phyloP scores from a whole-genome alignment of 53 echinoderm and acorn worm genomes.

The Mesocentrotus franciscanus region DNA sequence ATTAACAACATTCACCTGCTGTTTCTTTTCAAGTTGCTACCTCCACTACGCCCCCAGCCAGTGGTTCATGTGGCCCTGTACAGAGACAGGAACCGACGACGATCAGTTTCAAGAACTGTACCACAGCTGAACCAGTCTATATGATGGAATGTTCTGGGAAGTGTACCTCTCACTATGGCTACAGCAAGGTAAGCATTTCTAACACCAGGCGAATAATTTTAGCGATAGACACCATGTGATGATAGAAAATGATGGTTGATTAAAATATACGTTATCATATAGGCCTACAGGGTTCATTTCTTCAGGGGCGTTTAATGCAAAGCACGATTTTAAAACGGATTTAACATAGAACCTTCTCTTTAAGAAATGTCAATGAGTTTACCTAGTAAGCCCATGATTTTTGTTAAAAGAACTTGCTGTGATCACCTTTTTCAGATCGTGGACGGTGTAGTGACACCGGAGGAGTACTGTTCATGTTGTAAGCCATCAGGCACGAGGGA shows the following conservation, averaged over 20 bases:
- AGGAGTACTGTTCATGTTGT: constrained; percentile 41
- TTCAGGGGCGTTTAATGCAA: too few relatives aligned
- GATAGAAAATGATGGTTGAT: neutral
- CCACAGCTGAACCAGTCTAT: constrained; percentile 12
- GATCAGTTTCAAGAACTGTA: constrained; percentile 22
- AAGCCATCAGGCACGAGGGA: neutral
- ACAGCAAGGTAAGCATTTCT: neutral
- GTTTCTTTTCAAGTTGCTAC: neutral
- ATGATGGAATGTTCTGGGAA: constrained; percentile 42
- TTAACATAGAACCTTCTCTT: too few relatives aligned
- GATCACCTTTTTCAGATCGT: constrained; percentile 23
- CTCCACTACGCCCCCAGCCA: neutral
- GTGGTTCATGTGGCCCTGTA: neutral
- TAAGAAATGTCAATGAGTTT: too few relatives aligned
- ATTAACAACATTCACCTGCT: neutral
- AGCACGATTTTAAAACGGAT: too few relatives aligned
- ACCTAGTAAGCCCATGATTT: too few relatives aligned
- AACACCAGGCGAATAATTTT: too few relatives aligned
- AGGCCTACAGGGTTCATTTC: too few relatives aligned
- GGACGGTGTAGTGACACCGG: neutral
- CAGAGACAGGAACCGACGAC: neutral
- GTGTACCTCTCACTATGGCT: neutral
- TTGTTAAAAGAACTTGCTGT: neutral
- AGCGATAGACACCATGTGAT: too few relatives aligned
- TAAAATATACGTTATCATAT: too few relatives aligned